phyloP scores from a whole-genome alignment of 2,113 vertebrate species.

The Bambusicola thoracicus region DNA sequence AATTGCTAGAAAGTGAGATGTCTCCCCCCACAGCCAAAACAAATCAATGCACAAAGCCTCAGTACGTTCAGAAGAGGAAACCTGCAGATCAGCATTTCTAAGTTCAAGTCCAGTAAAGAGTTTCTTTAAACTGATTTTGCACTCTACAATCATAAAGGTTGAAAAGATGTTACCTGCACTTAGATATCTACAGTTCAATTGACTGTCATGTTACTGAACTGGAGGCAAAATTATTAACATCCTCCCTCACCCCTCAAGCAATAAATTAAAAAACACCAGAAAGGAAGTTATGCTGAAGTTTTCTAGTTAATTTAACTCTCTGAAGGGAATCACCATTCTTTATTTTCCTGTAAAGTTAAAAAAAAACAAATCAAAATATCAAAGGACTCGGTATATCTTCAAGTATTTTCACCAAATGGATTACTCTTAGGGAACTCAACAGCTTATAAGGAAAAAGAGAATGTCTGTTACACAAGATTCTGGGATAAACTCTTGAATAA shows the following conservation, averaged over 20 bases:
- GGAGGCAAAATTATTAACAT: conserved; percentile 29
- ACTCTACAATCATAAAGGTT: conserved; percentile 28
- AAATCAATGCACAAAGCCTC: conserved; percentile 56
- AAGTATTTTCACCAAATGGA: conserved; percentile 70
- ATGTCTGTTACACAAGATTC: conserved; percentile 19
- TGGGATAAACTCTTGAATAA: conserved; percentile 8
- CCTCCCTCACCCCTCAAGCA: not conserved
- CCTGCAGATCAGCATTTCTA: not conserved
- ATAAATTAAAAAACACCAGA: conserved; percentile 76
- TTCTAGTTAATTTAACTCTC: conserved; percentile 34
- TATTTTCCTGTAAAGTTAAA: conserved; percentile 34
- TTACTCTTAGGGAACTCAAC: conserved; percentile 62
- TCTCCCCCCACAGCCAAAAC: conserved; percentile 26
- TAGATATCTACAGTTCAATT: not conserved
- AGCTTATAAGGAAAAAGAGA: conserved; percentile 41
- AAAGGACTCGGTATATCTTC: conserved; percentile 64
- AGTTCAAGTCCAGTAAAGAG: not conserved
- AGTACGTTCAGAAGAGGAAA: conserved; percentile 18
- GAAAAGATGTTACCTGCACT: conserved; percentile 17
- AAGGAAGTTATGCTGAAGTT: conserved; percentile 39
- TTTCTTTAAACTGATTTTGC: not conserved
- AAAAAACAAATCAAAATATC: conserved; percentile 20
- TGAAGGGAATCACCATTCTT: not conserved
- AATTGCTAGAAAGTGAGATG: conserved; percentile 70
- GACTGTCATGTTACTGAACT: not conserved